phyloP scores from a whole-genome alignment of 2,113 vertebrate genomes.

The Caloenas nicobarica region DNA sequence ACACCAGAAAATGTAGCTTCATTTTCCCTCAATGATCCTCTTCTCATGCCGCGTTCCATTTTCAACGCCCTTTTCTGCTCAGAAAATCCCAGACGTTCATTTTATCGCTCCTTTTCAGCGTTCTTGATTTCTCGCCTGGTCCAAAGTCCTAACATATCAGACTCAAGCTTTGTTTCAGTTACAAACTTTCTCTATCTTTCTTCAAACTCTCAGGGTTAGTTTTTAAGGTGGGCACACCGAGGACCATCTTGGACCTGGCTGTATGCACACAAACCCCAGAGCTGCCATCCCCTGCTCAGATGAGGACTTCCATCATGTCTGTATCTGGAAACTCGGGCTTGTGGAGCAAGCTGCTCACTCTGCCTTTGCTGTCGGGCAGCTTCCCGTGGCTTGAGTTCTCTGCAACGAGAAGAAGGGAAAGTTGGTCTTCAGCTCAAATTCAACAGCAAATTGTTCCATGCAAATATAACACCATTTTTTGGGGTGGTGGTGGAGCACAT shows the following conservation, averaged over 20 bases:
- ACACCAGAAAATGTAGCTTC: constrained; percentile 13
- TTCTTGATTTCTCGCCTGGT: neutral
- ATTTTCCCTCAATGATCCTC: neutral
- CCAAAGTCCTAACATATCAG: neutral
- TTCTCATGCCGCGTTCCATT: neutral
- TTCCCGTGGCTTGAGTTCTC: constrained; percentile 72
- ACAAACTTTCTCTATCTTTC: constrained; percentile 19
- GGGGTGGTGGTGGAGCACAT: neutral
- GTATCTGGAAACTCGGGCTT: constrained; percentile 78
- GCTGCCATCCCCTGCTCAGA: constrained; percentile 42
- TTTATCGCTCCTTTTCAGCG: neutral
- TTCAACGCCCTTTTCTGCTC: neutral
- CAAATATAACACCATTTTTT: neutral
- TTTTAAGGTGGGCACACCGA: neutral
- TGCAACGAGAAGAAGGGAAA: constrained; percentile 27
- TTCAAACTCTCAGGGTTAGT: constrained; percentile 2
- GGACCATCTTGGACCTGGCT: neutral
- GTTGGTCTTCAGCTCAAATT: neutral
- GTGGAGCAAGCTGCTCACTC: constrained; percentile 72
- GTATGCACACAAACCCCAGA: neutral
- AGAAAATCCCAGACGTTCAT: neutral
- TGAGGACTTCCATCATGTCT: constrained; percentile 84
- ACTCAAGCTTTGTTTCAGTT: neutral
- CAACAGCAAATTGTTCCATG: neutral
- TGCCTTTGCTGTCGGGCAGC: constrained; percentile 71